Evolutionary conservation across 2,888 invertebrate species (phyloP).

Genomic region (Epistrophe eligans): DNA sequence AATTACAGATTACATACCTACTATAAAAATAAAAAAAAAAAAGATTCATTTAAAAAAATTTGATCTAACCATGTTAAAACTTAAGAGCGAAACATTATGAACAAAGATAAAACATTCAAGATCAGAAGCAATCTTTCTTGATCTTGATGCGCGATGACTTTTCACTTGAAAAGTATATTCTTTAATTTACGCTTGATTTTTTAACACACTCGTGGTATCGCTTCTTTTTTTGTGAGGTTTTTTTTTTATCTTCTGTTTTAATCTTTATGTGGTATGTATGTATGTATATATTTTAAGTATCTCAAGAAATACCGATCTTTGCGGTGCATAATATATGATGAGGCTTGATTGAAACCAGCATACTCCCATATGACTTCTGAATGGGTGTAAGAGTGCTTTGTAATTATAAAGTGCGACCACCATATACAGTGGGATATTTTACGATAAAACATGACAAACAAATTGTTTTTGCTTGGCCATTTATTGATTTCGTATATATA

Average conservation of each 20-base stretch:
- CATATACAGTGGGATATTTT: conserved; percentile 4
- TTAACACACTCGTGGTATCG: conserved; percentile 8
- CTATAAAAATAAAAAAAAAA: neutral
- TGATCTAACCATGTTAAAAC: conserved; percentile 47
- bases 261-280: neutral
- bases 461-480: too few species aligned
- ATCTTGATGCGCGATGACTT: conserved; percentile 39
- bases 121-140: conserved; percentile 44
- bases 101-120: conserved; percentile 42
- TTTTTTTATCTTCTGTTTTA: neutral
- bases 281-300: neutral
- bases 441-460: too few species aligned
- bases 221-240: neutral
- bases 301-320: conserved; percentile 6
- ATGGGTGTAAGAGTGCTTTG: conserved; percentile 3
- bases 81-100: conserved; percentile 16
- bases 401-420: conserved; percentile 13
- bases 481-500: too few species aligned
- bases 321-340: neutral
- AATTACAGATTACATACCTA: conserved; percentile 2
- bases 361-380: conserved; percentile 2
- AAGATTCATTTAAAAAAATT: conserved; percentile 26
- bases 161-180: conserved; percentile 28
- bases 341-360: conserved; percentile 14
- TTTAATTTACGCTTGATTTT: conserved; percentile 15